Conservation (phyloP, 2,888 invertebrate genomes). For the Caenorhabditis plicata region DNA sequence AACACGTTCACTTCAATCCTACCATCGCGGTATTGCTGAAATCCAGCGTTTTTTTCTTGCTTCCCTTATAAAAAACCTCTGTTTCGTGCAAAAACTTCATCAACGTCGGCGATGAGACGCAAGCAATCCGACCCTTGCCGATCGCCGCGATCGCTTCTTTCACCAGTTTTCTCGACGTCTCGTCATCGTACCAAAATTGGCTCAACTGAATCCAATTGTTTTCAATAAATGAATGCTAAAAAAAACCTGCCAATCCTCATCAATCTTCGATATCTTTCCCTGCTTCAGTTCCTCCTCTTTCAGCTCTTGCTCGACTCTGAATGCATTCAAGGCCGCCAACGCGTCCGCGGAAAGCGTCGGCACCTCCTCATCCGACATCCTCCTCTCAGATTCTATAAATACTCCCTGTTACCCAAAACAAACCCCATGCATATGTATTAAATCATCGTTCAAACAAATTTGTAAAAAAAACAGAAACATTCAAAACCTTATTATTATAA, state of each 20-base stretch:
- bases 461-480: not conserved
- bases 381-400: conserved; percentile 1
- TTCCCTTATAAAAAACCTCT: no score
- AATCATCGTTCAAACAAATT: not conserved
- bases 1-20: conserved; percentile 67
- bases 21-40: conserved; percentile 32
- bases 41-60: not conserved
- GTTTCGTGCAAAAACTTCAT: conserved; percentile 40
- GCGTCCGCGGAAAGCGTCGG: conserved; percentile 36
- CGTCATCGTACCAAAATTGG: conserved; percentile 92
- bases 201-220: conserved; percentile 77
- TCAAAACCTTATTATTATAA: conserved; percentile 2
- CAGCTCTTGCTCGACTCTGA: conserved; percentile 6
- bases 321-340: conserved; percentile 32
- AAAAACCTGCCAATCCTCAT: conserved; percentile 53
- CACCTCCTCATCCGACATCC: conserved; percentile 34
- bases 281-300: conserved; percentile 5
- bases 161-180: conserved; percentile 72
- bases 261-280: conserved; percentile 19
- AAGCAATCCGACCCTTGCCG: conserved; percentile 28
- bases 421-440: not conserved
- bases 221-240: not conserved
- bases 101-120: conserved; percentile 47
- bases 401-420: not conserved
- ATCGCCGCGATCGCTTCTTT: conserved; percentile 24